A percentile compares a stretch with the other conserved stretches of the same genome.
Evolutionary conservation across 2,888 invertebrate species (phyloP).

Genomic region (Monoplex corrugatus): DNA sequence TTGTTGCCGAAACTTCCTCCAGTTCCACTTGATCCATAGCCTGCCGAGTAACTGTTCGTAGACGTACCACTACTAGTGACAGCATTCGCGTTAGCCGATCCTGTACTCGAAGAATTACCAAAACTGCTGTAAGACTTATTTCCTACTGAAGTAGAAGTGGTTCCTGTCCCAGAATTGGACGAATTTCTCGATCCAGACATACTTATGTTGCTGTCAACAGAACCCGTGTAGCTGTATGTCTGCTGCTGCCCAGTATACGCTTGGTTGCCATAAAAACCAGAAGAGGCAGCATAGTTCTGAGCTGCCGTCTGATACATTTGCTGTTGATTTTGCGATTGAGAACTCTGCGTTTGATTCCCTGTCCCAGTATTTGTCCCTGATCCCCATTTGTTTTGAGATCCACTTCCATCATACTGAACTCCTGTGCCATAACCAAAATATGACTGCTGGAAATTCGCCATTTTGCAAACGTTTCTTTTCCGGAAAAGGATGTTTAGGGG

Average conservation of each 20-base stretch:
- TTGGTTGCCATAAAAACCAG: slow-evolving; percentile 16
- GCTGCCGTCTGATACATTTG: slow-evolving; percentile 17
- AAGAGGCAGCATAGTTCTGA: not conserved
- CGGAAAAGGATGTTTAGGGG: no score
- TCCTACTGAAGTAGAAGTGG: not conserved
- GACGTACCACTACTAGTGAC: not conserved
- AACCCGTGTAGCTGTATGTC: not conserved
- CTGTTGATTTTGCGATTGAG: not conserved
- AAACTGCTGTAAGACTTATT: not conserved
- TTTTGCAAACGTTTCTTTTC: slow-evolving; percentile 10
- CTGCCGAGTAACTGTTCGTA: not conserved
- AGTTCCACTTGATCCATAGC: not conserved
- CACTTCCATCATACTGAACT: slow-evolving; percentile 1
- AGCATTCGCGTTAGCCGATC: not conserved
- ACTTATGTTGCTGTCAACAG: not conserved
- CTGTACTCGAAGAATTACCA: not conserved
- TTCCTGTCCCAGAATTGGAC: not conserved
- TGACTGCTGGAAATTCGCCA: slow-evolving; percentile 32
- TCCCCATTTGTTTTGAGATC: slow-evolving; percentile 24
- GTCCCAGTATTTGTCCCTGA: not conserved
- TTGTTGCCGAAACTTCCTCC: slow-evolving; percentile 5
- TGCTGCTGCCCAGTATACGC: not conserved
- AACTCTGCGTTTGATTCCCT: slow-evolving; percentile 29
- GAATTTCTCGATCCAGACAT: not conserved
- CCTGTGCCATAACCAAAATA: slow-evolving; percentile 32